Conservation (phyloP, 2,888 invertebrate genomes). For the Zelleria hepariella region DNA sequence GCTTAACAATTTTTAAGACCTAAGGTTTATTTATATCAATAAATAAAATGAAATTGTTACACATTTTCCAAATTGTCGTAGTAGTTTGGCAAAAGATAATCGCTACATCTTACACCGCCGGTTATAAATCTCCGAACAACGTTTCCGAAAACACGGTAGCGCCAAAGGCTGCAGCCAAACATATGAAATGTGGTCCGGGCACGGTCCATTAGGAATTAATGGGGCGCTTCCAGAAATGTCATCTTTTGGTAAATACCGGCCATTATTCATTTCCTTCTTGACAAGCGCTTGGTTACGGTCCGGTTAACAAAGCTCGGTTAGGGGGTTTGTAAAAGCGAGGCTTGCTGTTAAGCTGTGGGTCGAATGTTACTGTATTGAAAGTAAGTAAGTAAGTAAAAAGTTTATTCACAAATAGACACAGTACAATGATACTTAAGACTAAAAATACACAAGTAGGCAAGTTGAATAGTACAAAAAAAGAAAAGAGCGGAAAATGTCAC, state of each 20-base stretch:
- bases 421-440: too few relatives aligned
- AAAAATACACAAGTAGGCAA: too few relatives aligned
- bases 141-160: constrained; percentile 54
- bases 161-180: constrained; percentile 56
- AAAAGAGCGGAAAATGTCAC: too few relatives aligned
- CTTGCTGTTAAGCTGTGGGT: not conserved
- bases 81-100: not conserved
- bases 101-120: not conserved
- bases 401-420: too few relatives aligned
- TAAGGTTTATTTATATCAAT: too few relatives aligned
- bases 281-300: not conserved
- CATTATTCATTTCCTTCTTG: constrained; percentile 43
- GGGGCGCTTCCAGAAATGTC: constrained; percentile 67
- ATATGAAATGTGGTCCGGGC: constrained; percentile 50
- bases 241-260: constrained; percentile 62
- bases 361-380: not conserved
- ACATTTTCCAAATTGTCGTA: too few relatives aligned
- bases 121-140: not conserved
- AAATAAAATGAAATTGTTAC: too few relatives aligned
- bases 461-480: too few relatives aligned
- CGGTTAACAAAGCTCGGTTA: not conserved
- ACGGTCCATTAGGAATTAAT: constrained; percentile 68
- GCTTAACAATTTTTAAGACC: too few relatives aligned
- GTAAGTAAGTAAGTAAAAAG: too few relatives aligned
- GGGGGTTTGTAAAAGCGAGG: not conserved